These are phyloP conservation scores for Macquaria australasica DNA, from an alignment of 2,113 vertebrate genomes.

Conservation along the genomic window DNA sequence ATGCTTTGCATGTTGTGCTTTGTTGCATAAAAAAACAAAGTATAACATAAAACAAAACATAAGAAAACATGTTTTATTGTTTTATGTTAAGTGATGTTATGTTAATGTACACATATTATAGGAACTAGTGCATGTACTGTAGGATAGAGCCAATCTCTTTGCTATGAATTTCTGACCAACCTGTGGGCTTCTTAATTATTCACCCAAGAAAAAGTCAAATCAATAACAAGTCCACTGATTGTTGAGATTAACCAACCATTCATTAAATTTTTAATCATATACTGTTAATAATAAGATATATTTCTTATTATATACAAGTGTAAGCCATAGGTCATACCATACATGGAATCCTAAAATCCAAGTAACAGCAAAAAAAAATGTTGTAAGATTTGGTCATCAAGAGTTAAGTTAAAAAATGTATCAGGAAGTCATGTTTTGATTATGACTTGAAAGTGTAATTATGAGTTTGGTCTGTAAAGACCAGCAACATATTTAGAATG, in stretches of 20 bases:
- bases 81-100: not conserved
- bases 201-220: not conserved
- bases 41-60: too few species aligned
- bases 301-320: not conserved
- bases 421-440: not conserved
- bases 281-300: not conserved
- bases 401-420: not conserved
- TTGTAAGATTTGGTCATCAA: not conserved
- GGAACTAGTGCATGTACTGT: not conserved
- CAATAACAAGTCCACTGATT: not conserved
- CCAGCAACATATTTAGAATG: not conserved
- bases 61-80: not conserved
- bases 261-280: not conserved
- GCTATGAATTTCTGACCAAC: not conserved
- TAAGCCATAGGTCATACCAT: not conserved
- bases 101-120: not conserved
- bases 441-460: conserved; percentile 1
- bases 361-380: not conserved
- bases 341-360: not conserved
- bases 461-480: not conserved
- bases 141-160: not conserved
- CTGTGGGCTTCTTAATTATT: not conserved
- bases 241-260: not conserved
- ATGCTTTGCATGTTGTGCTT: too few species aligned
- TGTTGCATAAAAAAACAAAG: too few species aligned